Evolutionary conservation across 2,113 vertebrate genomes (phyloP).

Genomic region (Columbina picui): DNA sequence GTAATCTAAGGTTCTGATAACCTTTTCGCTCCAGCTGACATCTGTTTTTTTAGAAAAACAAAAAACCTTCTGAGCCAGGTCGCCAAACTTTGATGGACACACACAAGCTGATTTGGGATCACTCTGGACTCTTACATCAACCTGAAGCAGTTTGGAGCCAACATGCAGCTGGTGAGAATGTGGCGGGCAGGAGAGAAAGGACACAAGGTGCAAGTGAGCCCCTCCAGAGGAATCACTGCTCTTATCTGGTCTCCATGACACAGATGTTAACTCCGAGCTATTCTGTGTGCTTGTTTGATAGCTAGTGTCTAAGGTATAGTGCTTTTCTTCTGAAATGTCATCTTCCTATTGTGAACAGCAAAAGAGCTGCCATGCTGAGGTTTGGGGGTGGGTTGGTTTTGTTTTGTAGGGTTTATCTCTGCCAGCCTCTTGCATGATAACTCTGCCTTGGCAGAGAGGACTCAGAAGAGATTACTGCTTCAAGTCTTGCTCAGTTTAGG

Average conservation of each 20-base stretch:
- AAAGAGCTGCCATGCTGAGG: neutral
- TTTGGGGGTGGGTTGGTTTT: neutral
- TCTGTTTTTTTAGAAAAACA: neutral
- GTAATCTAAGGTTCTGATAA: conserved; percentile 10
- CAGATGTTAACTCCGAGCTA: neutral
- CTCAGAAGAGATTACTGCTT: conserved; percentile 91
- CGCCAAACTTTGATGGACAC: accelerated
- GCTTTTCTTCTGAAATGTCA: conserved; percentile 62
- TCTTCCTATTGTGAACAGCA: neutral
- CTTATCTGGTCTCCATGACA: neutral
- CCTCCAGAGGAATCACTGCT: neutral
- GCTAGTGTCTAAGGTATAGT: neutral
- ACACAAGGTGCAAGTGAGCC: neutral
- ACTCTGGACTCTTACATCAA: neutral
- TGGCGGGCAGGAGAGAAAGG: neutral
- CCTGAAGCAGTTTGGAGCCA: neutral
- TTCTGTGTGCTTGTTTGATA: neutral
- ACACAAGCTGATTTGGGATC: neutral
- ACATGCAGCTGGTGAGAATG: neutral
- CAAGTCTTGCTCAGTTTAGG: conserved; percentile 83
- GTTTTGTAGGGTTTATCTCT: neutral
- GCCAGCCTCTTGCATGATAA: neutral
- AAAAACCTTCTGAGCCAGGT: neutral
- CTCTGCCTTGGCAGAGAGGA: conserved; percentile 84
- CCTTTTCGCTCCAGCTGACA: conserved; percentile 24